phyloP scores from a whole-genome alignment of 2,797 vertebrate genomes.

The Phaenicophaeus curvirostris region DNA sequence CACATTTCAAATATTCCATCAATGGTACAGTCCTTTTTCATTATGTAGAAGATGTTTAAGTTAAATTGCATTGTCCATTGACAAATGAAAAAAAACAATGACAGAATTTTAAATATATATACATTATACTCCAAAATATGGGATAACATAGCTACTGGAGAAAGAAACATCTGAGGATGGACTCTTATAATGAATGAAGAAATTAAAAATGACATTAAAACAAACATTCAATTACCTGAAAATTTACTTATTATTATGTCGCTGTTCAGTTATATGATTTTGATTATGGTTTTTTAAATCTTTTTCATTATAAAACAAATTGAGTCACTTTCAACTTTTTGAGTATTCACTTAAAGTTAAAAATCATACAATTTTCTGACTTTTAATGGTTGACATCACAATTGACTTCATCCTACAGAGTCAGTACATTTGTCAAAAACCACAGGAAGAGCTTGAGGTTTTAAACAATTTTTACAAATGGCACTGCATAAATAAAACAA shows the following conservation, averaged over 20 bases:
- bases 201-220: neutral
- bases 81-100: neutral
- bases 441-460: neutral
- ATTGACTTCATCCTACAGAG: neutral
- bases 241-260: neutral
- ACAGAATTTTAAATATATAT: neutral
- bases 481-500: neutral
- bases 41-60: neutral
- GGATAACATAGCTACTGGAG: neutral
- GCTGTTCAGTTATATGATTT: neutral
- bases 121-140: neutral
- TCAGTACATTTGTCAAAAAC: neutral
- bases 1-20: neutral
- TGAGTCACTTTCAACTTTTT: neutral
- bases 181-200: neutral
- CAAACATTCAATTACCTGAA: neutral
- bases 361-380: neutral
- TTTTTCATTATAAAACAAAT: neutral
- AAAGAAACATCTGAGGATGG: neutral
- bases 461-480: neutral
- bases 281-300: neutral
- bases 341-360: neutral
- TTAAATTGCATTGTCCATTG: neutral
- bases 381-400: neutral
- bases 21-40: neutral